A percentile compares a stretch with the other conserved stretches of the same genome.
phyloP scores from a whole-genome alignment of 2,113 vertebrate genomes.

The Tylochromis polylepis region DNA sequence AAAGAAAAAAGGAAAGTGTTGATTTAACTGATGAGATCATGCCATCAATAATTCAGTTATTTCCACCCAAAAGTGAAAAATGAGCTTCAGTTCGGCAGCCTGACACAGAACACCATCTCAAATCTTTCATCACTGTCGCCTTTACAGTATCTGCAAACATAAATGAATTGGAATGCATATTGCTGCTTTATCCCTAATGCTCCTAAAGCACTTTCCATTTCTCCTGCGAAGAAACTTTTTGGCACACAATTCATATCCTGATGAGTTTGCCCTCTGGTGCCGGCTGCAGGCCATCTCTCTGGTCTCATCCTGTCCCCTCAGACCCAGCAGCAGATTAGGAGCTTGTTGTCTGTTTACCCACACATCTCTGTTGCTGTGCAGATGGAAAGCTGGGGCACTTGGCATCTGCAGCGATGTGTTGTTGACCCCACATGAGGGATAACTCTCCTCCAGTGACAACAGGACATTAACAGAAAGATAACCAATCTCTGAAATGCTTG shows the following conservation, averaged over 20 bases:
- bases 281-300: constrained; percentile 40
- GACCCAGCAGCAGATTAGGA: constrained; percentile 60
- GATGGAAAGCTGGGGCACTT: constrained; percentile 47
- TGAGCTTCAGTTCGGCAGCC: neutral
- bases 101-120: neutral
- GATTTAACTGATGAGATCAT: neutral
- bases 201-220: constrained; percentile 49
- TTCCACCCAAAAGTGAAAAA: neutral
- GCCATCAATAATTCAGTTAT: neutral
- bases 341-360: constrained; percentile 63
- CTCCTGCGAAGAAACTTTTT: constrained; percentile 52
- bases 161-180: constrained; percentile 43
- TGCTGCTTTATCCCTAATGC: constrained; percentile 47
- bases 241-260: constrained; percentile 42
- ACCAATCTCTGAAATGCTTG: constrained; percentile 36
- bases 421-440: constrained; percentile 42
- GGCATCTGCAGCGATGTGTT: constrained; percentile 39
- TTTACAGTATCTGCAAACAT: neutral
- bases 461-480: constrained; percentile 43
- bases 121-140: neutral
- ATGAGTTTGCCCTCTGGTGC: constrained; percentile 57
- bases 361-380: constrained; percentile 59
- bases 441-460: constrained; percentile 55
- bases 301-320: constrained; percentile 56
- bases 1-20: neutral